Conservation (phyloP, 1,140 invertebrate genomes). For the Spodoptera frugiperda region DNA sequence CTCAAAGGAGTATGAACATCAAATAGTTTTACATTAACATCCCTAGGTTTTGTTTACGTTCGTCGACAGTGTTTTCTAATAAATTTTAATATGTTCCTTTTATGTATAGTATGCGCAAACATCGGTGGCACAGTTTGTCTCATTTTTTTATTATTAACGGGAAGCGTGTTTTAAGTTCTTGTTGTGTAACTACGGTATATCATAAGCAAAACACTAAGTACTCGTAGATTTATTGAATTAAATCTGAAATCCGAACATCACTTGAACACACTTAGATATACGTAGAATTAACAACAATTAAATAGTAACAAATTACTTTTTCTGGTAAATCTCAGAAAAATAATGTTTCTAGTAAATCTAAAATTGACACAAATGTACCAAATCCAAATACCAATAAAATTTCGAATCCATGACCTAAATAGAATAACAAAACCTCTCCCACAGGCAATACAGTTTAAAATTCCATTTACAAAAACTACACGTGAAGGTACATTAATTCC, state of each 20-base stretch:
- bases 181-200: neutral
- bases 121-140: constrained; percentile 22
- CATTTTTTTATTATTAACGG: neutral
- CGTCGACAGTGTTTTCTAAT: constrained; percentile 64
- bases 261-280: no score
- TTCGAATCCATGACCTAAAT: neutral
- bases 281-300: no score
- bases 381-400: no score
- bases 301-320: no score
- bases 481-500: constrained; percentile 15
- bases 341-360: no score
- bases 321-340: no score
- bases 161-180: neutral
- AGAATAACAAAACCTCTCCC: neutral
- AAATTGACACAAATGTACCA: no score
- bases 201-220: no score
- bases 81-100: constrained; percentile 77
- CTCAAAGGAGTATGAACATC: constrained; percentile 65
- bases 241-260: no score
- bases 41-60: constrained; percentile 66
- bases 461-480: constrained; percentile 22
- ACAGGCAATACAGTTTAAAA: constrained; percentile 24
- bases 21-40: constrained; percentile 76
- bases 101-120: constrained; percentile 63
- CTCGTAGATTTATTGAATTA: no score